Evolutionary conservation across 2,888 invertebrate species (phyloP).

Genomic region (Drosophila longiperda): DNA sequence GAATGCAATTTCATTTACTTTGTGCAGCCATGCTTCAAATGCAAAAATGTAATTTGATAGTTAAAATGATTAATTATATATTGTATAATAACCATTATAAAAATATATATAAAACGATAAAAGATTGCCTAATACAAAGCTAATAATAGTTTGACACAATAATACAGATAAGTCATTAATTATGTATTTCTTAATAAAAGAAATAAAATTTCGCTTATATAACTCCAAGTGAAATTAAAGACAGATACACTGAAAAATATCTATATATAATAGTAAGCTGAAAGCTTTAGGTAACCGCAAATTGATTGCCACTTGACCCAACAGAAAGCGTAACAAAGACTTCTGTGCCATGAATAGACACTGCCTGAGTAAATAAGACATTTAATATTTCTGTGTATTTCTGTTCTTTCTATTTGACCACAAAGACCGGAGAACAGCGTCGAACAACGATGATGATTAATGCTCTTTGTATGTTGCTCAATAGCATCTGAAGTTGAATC

Average conservation of each 20-base stretch:
- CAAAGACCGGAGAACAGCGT: conserved; percentile 16
- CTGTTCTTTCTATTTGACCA: conserved; percentile 27
- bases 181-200: neutral
- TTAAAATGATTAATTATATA: conserved; percentile 2
- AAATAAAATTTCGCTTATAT: neutral
- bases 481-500: conserved; percentile 4
- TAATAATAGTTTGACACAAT: neutral
- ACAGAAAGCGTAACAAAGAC: conserved; percentile 28
- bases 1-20: conserved; percentile 2
- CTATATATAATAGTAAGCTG: neutral
- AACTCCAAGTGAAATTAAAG: neutral
- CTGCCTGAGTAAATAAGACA: neutral
- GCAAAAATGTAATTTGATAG: conserved; percentile 5
- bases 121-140: neutral
- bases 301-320: conserved; percentile 29
- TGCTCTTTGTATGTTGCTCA: conserved; percentile 8
- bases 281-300: neutral
- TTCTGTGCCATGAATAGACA: conserved; percentile 1
- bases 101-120: neutral
- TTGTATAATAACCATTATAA: neutral
- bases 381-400: conserved; percentile 9
- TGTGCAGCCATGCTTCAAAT: neutral
- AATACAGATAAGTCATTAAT: neutral
- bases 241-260: neutral
- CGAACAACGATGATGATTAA: conserved; percentile 31